A percentile compares a stretch with the other conserved stretches of the same genome.
phyloP scores from a whole-genome alignment of 2,888 invertebrate genomes.

The Stegana nigrithorax region DNA sequence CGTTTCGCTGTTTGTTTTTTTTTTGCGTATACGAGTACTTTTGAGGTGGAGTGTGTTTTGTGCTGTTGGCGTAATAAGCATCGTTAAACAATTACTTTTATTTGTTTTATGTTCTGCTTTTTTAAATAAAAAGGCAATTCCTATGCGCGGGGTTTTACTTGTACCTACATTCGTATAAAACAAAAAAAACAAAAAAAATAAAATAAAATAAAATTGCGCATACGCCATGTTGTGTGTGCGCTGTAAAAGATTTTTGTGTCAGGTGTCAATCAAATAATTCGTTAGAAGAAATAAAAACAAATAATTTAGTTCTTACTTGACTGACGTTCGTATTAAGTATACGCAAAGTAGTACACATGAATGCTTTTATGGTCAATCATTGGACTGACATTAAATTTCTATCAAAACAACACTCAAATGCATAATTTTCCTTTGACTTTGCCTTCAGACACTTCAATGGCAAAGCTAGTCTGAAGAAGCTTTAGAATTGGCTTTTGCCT shows the following conservation, averaged over 20 bases:
- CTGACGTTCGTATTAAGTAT: not conserved
- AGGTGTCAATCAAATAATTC: constrained; percentile 6
- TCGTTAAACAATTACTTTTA: constrained; percentile 53
- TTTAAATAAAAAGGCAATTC: too few relatives aligned
- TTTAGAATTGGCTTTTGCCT: too few relatives aligned
- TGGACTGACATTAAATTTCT: too few relatives aligned
- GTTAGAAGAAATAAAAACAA: too few relatives aligned
- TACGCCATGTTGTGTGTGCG: not conserved
- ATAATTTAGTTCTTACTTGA: too few relatives aligned
- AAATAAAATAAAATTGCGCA: not conserved
- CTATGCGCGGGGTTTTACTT: too few relatives aligned
- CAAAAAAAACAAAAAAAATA: too few relatives aligned
- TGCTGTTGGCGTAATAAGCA: constrained; percentile 57
- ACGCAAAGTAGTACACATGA: not conserved
- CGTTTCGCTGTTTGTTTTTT: not conserved
- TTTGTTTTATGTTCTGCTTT: not conserved
- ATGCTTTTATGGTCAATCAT: constrained; percentile 10
- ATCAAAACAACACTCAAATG: too few relatives aligned
- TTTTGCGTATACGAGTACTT: not conserved
- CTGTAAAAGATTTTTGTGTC: not conserved
- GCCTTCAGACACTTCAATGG: too few relatives aligned
- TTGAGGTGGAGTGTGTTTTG: constrained; percentile 27
- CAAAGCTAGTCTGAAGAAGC: too few relatives aligned
- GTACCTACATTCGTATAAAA: not conserved
- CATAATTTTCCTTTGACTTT: too few relatives aligned